Base-by-base conservation (phyloP, 2,888 invertebrate species). In the Torymus auratus region DNA sequence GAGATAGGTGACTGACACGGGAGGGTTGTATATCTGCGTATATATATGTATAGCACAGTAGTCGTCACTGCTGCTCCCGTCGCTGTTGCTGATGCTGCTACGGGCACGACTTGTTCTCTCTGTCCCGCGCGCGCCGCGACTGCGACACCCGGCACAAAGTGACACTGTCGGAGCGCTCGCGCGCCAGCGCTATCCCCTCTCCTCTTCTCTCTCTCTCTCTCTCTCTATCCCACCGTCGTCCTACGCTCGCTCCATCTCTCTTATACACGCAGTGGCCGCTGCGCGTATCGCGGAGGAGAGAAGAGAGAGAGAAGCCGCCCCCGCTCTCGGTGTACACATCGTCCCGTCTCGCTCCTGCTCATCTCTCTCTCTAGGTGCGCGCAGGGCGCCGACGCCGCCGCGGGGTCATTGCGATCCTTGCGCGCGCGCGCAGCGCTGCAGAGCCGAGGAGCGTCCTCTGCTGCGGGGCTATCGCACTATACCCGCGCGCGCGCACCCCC, bases 61-160 rank as follows among this genome's bases (percentile, higher is more conserved):
- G 7, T 7, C 7, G 7, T 41, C 7, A 7, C 41, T 41, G 7
- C 41, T 41, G 7, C 41, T 41, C 7, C 41, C 7, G 41, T 7
- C 58, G 72, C 68, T 73, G 77, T 53, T 11, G 50, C 60, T 41
- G 69, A 1, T 20, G 69, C 50, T 61, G n/a, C 68, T 20, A 75
- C 68, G 64, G 65, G 71, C 73, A 20, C 41, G 41, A 41, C 41
- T 41, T 61, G 76, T 61, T 61, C 78, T 52, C 78, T 77, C 74
- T 5, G 7, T 41, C 41, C 79, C 73, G 73, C 82, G 78, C 82
- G 86, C 88, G 87, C 85, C 87, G 88, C 88, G 88, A 88, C 78
- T 82, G 80, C 80, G 80, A 76, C 88, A 88, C 88, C 89, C 89
- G 88, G 88, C 88, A 88, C 89, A 76, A 86, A 89, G 87, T 89